Evolutionary conservation across 2,888 invertebrate species (phyloP), one percentile per base, ranked within the genome.

Genomic region (Disparrhopalites patrizii): DNA sequence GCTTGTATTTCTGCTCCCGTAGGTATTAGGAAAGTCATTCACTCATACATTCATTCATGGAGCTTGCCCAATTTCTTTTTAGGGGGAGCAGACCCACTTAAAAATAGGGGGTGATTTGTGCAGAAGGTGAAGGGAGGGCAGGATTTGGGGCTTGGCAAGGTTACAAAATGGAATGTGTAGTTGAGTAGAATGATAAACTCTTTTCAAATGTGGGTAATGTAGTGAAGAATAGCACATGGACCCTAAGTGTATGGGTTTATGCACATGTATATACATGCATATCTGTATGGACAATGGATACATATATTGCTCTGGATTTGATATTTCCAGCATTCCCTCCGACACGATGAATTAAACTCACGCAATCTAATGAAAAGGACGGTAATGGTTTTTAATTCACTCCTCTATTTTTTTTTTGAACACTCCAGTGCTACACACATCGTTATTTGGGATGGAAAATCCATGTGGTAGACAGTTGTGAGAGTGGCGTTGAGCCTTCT

Each of bases 361-460:
- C 18, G 58, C 13, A 40, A 43, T 43, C 43, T 58, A 43, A 43
- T 57, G 58, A 47, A 43, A 25, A 43, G 28, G 40, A 58, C 20
- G 58, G 43, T 47, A 58, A 58, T 58, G 30, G 47, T 58, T 30
- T 50, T 61, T 61, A 40, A 57, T 40, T 57, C 40, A 25, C 51
- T 18, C 20, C 38, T 62, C n/a, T n/a, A n/a, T n/a, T n/a, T n/a
- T n/a, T n/a, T n/a, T n/a, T n/a, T n/a, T n/a, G 47, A 23, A 20
- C 47, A 47, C 25, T 47, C 20, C 38, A 66, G 67, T 68, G 64
- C 52, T 95, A 88, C 83, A 89, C 92, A 3, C 93, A 94, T 79
- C 89, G 93, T 70, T 87, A 94, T 78, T 86, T 96, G 77, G 96
- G 96, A 56, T 95, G 94, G 93, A 93, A 92, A 81, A 95, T 97